Evolutionary conservation across 2,113 vertebrate species (phyloP).

Genomic region (Aptenodytes patagonicus): DNA sequence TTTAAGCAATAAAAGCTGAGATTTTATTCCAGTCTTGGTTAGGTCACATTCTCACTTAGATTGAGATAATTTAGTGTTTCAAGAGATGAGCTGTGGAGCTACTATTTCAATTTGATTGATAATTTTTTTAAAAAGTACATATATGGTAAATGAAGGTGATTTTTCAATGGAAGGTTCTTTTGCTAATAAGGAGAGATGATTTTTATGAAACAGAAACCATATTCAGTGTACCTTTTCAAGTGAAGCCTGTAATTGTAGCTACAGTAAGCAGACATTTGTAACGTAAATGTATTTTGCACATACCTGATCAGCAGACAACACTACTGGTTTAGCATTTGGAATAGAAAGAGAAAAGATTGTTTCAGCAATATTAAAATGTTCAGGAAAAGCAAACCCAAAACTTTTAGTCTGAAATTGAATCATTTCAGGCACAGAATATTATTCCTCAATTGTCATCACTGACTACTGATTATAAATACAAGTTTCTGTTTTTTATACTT

Average conservation of each 20-base stretch:
- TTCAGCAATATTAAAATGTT: background rate
- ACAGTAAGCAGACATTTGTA: background rate
- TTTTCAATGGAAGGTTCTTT: background rate
- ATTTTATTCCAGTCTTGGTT: slow-evolving; percentile 30
- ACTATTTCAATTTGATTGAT: background rate
- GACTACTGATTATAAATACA: background rate
- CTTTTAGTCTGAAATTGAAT: background rate
- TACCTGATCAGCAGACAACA: background rate
- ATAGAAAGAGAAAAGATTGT: background rate
- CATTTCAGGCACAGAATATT: background rate
- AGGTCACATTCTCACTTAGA: slow-evolving; percentile 25
- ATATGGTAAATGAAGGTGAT: slow-evolving; percentile 13
- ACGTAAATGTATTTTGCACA: background rate
- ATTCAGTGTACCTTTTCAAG: background rate
- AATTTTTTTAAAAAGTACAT: background rate
- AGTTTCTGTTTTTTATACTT: background rate
- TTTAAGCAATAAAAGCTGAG: slow-evolving; percentile 10
- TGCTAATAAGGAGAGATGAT: background rate
- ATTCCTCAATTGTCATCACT: background rate
- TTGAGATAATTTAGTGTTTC: background rate
- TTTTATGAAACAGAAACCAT: background rate
- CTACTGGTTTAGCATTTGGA: background rate
- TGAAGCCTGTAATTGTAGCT: background rate
- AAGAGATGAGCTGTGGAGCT: slow-evolving; percentile 28
- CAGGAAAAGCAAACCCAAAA: background rate